Evolutionary conservation across 2,797 vertebrate genomes (phyloP), one percentile per base, ranked within the genome.

Genomic region (Poliocrania exsul): DNA sequence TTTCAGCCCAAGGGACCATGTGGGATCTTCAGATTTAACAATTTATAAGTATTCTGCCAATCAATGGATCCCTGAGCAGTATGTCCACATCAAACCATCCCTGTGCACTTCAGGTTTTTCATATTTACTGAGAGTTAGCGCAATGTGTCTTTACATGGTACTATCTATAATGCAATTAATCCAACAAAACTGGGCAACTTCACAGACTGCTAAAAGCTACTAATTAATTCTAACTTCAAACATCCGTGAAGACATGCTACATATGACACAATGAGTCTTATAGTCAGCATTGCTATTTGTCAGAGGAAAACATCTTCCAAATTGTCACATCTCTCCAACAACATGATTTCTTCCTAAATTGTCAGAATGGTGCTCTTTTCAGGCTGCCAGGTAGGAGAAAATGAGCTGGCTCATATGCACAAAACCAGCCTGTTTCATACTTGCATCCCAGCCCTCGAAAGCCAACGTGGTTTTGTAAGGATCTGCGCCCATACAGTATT

Each of bases 11-110:
- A 44, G 65, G 51, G 92, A 83, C 72, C 69, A 53, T 86, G 58
- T 9, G 9, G 40, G 54, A 91, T 93, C 81, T 46, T 89, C 77
- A 86, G 54, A 83, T 92, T 94, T 94, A 94, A 96, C 69, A 95
- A 87, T 93, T 94, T 64, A 61, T 80, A 91, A 94, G 86, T 67
- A 50, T 83, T 69, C 69, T 93, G 84, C 61, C 84, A 81, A 26
- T 96, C 79, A 81, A 3, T 61, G 17, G 47, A 75, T 88, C 47
- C n/a, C 28, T 40, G 23, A 82, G 69, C 42, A 65, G 40, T 35
- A 23, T 13, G 50, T 91, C 57, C 47, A 50, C 51, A 72, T 20
- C 28, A 28, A 91, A 72, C 26, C 23, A 4, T 37, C 65, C 64
- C 53, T 4, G 1, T 62, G 11, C 33, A 51, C 50, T 72, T n/a